Conservation (phyloP, 2,113 vertebrate species). For the Silurus asotus region DNA sequence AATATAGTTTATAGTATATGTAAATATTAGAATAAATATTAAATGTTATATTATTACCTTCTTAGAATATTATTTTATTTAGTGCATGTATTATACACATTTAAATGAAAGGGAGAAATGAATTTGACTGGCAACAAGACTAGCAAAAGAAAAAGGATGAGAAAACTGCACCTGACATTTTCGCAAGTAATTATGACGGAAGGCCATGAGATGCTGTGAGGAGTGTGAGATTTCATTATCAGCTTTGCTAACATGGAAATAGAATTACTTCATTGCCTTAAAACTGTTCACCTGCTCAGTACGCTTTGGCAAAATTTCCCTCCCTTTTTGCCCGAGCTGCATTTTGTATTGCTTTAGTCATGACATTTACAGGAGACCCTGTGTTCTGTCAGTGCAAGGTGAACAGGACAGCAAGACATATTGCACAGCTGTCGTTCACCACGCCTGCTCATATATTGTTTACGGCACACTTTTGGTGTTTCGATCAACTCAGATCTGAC, state of each 20-base stretch:
- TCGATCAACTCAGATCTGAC: conserved; percentile 55
- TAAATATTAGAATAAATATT: background rate
- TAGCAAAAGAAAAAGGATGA: conserved; percentile 20
- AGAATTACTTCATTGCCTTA: conserved; percentile 60
- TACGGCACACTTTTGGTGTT: conserved; percentile 66
- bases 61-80: too few species aligned
- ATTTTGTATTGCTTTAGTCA: conserved; percentile 43
- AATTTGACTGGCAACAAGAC: background rate
- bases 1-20: background rate
- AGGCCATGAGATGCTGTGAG: conserved; percentile 56
- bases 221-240: conserved; percentile 68
- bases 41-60: too few species aligned
- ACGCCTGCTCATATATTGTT: conserved; percentile 66
- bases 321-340: conserved; percentile 48
- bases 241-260: conserved; percentile 56
- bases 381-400: conserved; percentile 66
- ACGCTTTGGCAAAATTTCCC: conserved; percentile 27
- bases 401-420: conserved; percentile 59
- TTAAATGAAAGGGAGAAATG: conserved; percentile 59
- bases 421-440: conserved; percentile 64
- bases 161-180: conserved; percentile 60
- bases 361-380: conserved; percentile 49
- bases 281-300: conserved; percentile 53
- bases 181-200: conserved; percentile 68
- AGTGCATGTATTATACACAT: background rate